Base-by-base conservation (phyloP, 2,888 invertebrate species). In the Campopleginae sp. region DNA sequence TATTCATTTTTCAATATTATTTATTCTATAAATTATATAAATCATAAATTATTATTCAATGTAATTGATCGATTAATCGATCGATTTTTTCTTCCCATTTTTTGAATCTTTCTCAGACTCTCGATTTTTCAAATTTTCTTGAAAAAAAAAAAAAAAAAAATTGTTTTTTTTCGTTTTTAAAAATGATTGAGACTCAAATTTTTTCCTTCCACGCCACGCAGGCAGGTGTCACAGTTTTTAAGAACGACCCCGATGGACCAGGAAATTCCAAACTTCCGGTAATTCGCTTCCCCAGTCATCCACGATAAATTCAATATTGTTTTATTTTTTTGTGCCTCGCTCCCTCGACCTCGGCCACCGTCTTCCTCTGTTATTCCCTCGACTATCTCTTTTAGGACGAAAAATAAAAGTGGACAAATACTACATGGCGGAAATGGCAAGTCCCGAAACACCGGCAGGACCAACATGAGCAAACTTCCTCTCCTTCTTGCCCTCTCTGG, bases 201-300 rank as follows among this genome's bases (percentile, higher is more conserved):
- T 74, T 58, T 74, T 74, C 44, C 58, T 74, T 19, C 38, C 71
- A 54, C 71, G 54, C 31, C n/a, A n/a, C n/a, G n/a, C 38, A 31
- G 48, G 75, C 84, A 80, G 80, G 84, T 84, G 84, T 63, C 23
- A 61, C 58, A 14, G 17, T 63, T 51, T n/a, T 63, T 58, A 63
- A 44, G 68, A 66, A 54, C 74, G n/a, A 54, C 54, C 48, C 66
- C 78, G 71, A 75, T 75, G 68, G 82, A 82, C 85, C 82, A 82
- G 74, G 82, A 85, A 85, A 85, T 82, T 79, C 75, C 70, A 75
- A 75, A 85, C 79, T 82, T 82, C 85, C 82, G 66, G 75, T 19
- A 14, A 23, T 65, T 38, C 33, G 33, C 65, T 23, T 79, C 44
- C 54, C 61, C 44, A n/a, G 61, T 66, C 42, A 65, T 74, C 58